Evolutionary conservation across 2,888 invertebrate species (phyloP).

Genomic region (Archaeoteleia sp.): DNA sequence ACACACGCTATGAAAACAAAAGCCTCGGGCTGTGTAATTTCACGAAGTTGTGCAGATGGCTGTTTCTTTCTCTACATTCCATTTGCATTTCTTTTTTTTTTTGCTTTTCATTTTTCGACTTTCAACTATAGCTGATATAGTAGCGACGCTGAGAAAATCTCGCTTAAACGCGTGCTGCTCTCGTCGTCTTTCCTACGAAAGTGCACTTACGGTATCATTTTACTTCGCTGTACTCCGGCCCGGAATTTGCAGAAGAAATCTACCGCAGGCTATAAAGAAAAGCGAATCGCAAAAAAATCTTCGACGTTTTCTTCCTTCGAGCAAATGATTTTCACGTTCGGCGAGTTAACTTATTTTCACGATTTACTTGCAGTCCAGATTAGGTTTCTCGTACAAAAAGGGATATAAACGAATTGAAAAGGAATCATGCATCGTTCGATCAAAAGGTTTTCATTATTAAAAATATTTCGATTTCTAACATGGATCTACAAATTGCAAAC

Average conservation of each 20-base stretch:
- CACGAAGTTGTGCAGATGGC: constrained; percentile 22
- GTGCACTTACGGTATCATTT: constrained; percentile 50
- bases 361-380: too few relatives aligned
- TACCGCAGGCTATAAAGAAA: constrained; percentile 44
- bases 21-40: constrained; percentile 35
- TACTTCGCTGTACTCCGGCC: constrained; percentile 11
- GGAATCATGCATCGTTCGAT: too few relatives aligned
- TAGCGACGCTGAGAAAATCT: constrained; percentile 32
- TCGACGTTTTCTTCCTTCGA: constrained; percentile 14
- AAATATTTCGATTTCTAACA: too few relatives aligned
- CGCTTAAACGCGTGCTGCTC: constrained; percentile 28
- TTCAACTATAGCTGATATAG: constrained; percentile 21
- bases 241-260: constrained; percentile 39
- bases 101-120: constrained; percentile 30
- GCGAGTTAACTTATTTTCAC: too few relatives aligned
- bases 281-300: constrained; percentile 39
- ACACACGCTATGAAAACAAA: constrained; percentile 38
- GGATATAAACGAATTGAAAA: too few relatives aligned
- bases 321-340: constrained; percentile 21
- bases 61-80: constrained; percentile 35
- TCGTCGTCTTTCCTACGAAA: constrained; percentile 31
- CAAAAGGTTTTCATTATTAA: too few relatives aligned
- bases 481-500: too few relatives aligned
- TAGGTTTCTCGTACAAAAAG: too few relatives aligned
- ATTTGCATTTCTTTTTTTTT: constrained; percentile 31